Conservation (phyloP, 2,113 vertebrate genomes). For the Zingel zingel region DNA sequence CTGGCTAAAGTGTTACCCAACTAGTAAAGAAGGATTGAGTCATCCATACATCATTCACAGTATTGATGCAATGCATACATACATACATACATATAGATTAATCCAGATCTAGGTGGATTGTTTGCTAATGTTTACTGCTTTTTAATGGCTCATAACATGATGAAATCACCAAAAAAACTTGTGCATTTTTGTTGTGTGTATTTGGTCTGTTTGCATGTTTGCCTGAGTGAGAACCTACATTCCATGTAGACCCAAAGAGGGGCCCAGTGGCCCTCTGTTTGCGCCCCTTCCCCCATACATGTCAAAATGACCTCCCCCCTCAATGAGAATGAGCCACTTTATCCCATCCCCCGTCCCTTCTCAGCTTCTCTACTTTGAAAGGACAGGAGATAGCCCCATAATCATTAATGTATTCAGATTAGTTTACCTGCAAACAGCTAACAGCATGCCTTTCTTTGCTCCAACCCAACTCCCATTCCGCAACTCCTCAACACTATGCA, state of each 20-base stretch:
- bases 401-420: slow-evolving; percentile 82
- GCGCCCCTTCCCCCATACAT: slow-evolving; percentile 84
- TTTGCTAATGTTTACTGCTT: neutral
- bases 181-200: slow-evolving; percentile 30
- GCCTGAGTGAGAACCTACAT: slow-evolving; percentile 67
- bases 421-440: slow-evolving; percentile 83
- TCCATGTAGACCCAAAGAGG: slow-evolving; percentile 76
- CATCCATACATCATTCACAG: neutral
- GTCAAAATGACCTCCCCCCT: slow-evolving; percentile 76
- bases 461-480: slow-evolving; percentile 43
- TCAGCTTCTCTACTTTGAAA: slow-evolving; percentile 78
- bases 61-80: neutral
- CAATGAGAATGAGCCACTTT: slow-evolving; percentile 79
- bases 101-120: neutral
- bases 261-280: slow-evolving; percentile 83
- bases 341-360: slow-evolving; percentile 74
- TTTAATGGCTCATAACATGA: neutral
- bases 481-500: slow-evolving; percentile 18
- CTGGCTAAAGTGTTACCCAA: neutral
- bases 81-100: neutral
- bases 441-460: slow-evolving; percentile 57
- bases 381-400: slow-evolving; percentile 83
- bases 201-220: slow-evolving; percentile 32
- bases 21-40: neutral
- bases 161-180: neutral